Percentiles rank a stretch among this genome's conserved stretches.
Evolutionary conservation across 2,113 vertebrate species (phyloP).

Genomic region (Nibea albiflora): DNA sequence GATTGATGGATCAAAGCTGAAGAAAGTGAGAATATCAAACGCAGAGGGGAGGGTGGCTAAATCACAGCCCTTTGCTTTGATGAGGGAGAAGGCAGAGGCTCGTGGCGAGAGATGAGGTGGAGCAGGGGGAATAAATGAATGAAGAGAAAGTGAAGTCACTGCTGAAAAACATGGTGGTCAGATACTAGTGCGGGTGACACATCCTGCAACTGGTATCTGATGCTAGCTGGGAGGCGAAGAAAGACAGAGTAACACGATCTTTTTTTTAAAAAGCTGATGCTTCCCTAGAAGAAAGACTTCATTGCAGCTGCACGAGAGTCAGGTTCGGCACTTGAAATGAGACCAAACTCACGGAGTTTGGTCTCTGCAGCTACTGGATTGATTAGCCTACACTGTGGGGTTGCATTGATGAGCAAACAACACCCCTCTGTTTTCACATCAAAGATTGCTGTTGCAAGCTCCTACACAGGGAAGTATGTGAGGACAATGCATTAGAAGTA

Average conservation of each 20-base stretch:
- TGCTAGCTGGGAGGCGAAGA: not conserved
- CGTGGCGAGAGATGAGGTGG: constrained; percentile 22
- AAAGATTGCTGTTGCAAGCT: constrained; percentile 15
- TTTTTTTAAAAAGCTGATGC: constrained; percentile 8
- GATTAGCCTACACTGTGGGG: constrained; percentile 39
- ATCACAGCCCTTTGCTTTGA: constrained; percentile 59
- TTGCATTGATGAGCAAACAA: constrained; percentile 52
- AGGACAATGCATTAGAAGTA: constrained; percentile 45
- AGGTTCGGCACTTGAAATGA: constrained; percentile 19
- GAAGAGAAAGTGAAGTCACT: constrained; percentile 38
- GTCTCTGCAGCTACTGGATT: constrained; percentile 17
- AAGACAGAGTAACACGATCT: not conserved
- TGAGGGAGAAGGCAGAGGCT: constrained; percentile 33
- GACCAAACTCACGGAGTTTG: constrained; percentile 1
- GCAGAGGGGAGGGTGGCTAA: constrained; percentile 22
- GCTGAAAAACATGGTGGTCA: constrained; percentile 20
- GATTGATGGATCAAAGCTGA: constrained; percentile 49
- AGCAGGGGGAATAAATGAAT: constrained; percentile 45
- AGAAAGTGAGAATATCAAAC: constrained; percentile 53
- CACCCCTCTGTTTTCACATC: constrained; percentile 33
- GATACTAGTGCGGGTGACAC: not conserved
- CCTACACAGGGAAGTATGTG: constrained; percentile 3
- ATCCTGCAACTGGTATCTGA: constrained; percentile 15
- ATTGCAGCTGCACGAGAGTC: not conserved
- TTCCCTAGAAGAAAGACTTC: not conserved